A percentile compares a stretch with the other conserved stretches of the same genome.
Evolutionary conservation across 2,113 vertebrate genomes (phyloP).

Genomic region (Tragelaphus buxtoni): DNA sequence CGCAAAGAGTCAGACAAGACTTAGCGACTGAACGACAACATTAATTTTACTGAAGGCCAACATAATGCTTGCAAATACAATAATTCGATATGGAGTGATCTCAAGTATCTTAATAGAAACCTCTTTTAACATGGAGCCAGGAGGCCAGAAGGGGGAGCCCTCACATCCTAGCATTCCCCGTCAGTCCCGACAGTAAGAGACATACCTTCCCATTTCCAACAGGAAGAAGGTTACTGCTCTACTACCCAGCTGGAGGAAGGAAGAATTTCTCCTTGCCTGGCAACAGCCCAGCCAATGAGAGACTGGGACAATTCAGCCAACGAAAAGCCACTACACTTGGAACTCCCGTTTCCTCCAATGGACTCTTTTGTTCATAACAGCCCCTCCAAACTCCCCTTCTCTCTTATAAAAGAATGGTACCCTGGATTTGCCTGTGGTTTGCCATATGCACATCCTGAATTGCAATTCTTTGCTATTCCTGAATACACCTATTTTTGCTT

Average conservation of each 20-base stretch:
- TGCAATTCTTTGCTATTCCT: neutral
- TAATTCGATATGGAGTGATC: fast-evolving
- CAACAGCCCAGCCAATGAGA: neutral
- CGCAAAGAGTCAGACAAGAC: neutral
- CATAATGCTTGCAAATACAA: fast-evolving
- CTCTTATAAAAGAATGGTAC: neutral
- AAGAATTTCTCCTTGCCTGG: neutral
- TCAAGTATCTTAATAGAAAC: neutral
- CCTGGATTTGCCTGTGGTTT: neutral
- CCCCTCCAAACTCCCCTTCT: neutral
- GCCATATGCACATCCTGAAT: neutral
- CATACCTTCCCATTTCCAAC: too few species aligned
- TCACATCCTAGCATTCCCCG: neutral
- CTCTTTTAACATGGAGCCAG: neutral
- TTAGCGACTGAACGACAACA: neutral
- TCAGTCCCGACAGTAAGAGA: neutral
- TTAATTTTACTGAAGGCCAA: neutral
- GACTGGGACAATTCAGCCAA: neutral
- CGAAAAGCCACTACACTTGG: neutral
- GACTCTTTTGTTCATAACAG: neutral
- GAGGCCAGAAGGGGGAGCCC: neutral
- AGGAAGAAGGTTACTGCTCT: neutral
- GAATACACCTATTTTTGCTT: neutral
- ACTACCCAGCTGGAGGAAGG: neutral
- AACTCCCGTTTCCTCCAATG: neutral